Percentiles rank a stretch among this genome's conserved stretches.
Conservation (phyloP, 2,888 invertebrate species). For the Acanthosoma haemorrhoidale region DNA sequence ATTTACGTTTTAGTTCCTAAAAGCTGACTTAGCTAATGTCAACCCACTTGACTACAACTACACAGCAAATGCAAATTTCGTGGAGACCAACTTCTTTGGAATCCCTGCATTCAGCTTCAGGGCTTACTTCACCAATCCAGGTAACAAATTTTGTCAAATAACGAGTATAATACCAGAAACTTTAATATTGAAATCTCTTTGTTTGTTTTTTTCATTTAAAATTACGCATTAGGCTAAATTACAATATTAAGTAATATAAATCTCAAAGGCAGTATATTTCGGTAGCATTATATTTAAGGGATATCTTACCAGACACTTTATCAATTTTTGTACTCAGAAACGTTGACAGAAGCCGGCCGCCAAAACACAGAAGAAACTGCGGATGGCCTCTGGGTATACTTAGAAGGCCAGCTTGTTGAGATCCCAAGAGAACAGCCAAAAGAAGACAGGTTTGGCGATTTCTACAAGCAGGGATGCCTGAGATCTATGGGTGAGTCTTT, state of each 20-base stretch:
- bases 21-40: conserved; percentile 20
- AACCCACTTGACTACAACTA: background rate
- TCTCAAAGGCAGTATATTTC: no score
- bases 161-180: no score
- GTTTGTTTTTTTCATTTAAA: no score
- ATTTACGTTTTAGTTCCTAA: conserved; percentile 28
- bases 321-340: no score
- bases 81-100: conserved; percentile 13
- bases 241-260: no score
- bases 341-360: background rate
- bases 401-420: background rate
- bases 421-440: background rate
- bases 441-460: background rate
- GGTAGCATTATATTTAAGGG: no score
- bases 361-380: background rate
- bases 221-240: no score
- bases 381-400: background rate
- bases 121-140: conserved; percentile 31
- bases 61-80: background rate
- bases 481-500: background rate
- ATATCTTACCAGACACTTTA: no score
- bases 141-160: no score
- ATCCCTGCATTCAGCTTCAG: conserved; percentile 27
- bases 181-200: no score
- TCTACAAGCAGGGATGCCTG: background rate